Evolutionary conservation across 2,888 invertebrate genomes (phyloP).

Genomic region (Trilocha varians): DNA sequence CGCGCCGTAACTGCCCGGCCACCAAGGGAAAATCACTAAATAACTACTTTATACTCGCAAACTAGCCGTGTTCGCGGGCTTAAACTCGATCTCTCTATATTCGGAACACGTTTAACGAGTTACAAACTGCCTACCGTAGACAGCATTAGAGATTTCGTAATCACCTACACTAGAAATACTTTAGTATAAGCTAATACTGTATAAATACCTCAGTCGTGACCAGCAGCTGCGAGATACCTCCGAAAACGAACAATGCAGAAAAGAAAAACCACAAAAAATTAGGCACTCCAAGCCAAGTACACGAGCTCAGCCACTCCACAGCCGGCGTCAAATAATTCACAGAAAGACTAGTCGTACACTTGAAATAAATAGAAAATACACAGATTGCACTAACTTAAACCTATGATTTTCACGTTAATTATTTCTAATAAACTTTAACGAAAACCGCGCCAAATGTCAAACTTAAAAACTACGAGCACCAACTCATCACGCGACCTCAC

Average conservation of each 20-base stretch:
- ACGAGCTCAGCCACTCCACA: conserved; percentile 61
- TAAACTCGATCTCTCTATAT: conserved; percentile 48
- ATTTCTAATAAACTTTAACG: conserved; percentile 48
- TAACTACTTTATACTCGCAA: conserved; percentile 25
- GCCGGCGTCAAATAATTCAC: conserved; percentile 40
- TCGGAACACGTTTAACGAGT: conserved; percentile 49
- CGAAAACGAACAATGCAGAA: conserved; percentile 45
- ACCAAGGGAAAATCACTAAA: conserved; percentile 51
- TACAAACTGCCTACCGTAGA: conserved; percentile 42
- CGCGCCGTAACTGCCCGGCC: conserved; percentile 57
- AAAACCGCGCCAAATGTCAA: conserved; percentile 73
- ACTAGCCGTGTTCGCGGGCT: conserved; percentile 21
- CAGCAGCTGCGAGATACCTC: conserved; percentile 33
- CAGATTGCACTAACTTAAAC: conserved; percentile 69
- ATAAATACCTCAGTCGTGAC: conserved; percentile 48
- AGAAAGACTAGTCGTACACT: conserved; percentile 60
- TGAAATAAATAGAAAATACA: conserved; percentile 62
- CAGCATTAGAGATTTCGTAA: conserved; percentile 21
- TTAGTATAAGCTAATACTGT: conserved; percentile 8
- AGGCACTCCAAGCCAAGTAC: conserved; percentile 57
- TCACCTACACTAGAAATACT: conserved; percentile 12
- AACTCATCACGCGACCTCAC: conserved; percentile 64
- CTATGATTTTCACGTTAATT: conserved; percentile 65
- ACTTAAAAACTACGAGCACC: conserved; percentile 73
- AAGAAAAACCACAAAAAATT: conserved; percentile 60